phyloP scores from a whole-genome alignment of 2,113 vertebrate species.

The Verasper variegatus region DNA sequence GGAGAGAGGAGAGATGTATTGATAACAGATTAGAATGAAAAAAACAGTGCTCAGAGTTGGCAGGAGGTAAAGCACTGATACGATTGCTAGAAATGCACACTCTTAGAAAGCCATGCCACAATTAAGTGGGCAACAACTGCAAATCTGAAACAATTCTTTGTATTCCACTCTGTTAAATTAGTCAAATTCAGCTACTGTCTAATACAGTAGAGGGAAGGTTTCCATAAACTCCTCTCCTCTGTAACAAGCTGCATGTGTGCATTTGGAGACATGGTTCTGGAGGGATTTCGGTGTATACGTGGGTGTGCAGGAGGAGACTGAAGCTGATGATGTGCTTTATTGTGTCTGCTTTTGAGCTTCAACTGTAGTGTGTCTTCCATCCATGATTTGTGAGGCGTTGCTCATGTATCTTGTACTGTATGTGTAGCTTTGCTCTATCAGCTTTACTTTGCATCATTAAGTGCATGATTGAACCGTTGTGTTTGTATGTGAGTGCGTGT shows the following conservation, averaged over 20 bases:
- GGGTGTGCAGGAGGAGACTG: conserved; percentile 42
- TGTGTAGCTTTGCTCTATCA: conserved; percentile 2
- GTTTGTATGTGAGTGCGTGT: conserved; percentile 11
- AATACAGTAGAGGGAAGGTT: neutral
- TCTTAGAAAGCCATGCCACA: neutral
- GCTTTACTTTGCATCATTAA: neutral
- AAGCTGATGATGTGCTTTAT: conserved; percentile 46
- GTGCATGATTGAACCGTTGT: conserved; percentile 8
- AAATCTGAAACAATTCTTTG: neutral
- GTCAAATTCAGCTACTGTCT: conserved; percentile 1
- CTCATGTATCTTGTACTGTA: conserved; percentile 6
- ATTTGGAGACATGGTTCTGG: conserved; percentile 8
- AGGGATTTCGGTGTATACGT: conserved; percentile 30
- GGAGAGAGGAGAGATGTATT: neutral
- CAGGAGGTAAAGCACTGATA: neutral
- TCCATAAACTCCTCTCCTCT: neutral
- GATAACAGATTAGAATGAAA: neutral
- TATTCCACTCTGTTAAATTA: neutral
- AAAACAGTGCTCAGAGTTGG: neutral
- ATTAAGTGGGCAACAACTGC: neutral
- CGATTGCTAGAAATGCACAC: neutral
- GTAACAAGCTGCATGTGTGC: neutral
- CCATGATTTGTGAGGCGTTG: neutral
- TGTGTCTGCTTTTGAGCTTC: conserved; percentile 39
- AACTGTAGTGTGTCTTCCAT: conserved; percentile 9